Percentiles rank a stretch among this genome's conserved stretches.
Conservation (phyloP, 2,888 invertebrate genomes). For the Eupithecia tripunctaria region DNA sequence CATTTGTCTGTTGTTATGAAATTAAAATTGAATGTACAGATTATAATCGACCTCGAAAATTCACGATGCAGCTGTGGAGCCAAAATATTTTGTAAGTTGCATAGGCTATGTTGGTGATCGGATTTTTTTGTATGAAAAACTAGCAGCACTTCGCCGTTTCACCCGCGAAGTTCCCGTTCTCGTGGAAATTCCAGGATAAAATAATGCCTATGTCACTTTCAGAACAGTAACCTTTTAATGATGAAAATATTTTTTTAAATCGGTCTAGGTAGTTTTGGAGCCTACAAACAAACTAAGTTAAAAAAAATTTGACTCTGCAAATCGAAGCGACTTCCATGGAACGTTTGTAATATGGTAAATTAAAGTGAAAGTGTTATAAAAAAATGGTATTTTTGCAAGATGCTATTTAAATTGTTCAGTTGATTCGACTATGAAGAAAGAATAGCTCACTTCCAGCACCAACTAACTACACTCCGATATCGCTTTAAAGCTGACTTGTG, state of each 20-base stretch:
- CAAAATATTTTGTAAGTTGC: constrained; percentile 1
- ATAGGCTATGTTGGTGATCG: background rate
- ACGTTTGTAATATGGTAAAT: background rate
- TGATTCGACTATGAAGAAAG: background rate
- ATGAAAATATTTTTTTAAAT: no score
- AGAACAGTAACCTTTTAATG: no score
- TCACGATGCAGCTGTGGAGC: constrained; percentile 43
- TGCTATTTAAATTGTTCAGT: background rate
- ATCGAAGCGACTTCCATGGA: background rate
- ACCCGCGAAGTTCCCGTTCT: no score
- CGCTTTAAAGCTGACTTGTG: background rate
- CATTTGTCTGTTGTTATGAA: constrained; percentile 59
- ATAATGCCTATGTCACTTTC: no score
- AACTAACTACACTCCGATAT: background rate
- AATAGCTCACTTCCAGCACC: background rate
- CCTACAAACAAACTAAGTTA: no score
- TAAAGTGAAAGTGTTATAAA: background rate
- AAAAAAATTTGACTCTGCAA: no score
- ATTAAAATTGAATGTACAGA: constrained; percentile 58
- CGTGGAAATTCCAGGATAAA: no score
- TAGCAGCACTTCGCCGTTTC: no score
- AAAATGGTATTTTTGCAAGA: background rate
- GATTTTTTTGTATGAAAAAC: background rate
- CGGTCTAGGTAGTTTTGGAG: no score
- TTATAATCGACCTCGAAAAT: constrained; percentile 60